A percentile compares a stretch with the other conserved stretches of the same genome.
phyloP scores from a whole-genome alignment of 2,113 vertebrate species.

The Chascanopsetta lugubris region DNA sequence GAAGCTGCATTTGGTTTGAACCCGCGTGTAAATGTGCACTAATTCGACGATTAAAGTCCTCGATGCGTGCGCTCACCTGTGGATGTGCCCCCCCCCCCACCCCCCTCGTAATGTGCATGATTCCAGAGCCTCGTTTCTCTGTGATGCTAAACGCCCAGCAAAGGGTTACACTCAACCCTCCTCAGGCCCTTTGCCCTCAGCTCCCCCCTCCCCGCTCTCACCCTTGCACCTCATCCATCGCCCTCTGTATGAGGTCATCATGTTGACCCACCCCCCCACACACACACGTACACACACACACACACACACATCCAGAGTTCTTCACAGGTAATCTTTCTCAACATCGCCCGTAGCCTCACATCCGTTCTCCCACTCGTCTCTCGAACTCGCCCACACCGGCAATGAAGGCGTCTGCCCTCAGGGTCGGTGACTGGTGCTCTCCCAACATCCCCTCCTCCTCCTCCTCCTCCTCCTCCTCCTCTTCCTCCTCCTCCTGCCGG shows the following conservation, averaged over 20 bases:
- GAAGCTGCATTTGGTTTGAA: too few relatives aligned
- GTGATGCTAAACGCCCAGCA: neutral
- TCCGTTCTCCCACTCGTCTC: conserved; percentile 18
- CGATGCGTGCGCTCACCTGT: conserved; percentile 5
- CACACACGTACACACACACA: too few relatives aligned
- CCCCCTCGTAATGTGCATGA: neutral
- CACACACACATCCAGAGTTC: neutral
- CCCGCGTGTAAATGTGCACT: too few relatives aligned
- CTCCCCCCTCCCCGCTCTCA: conserved; percentile 4
- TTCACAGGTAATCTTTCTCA: conserved; percentile 25
- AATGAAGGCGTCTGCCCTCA: conserved; percentile 15
- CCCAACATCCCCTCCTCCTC: conserved; percentile 9
- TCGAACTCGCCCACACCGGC: conserved; percentile 2
- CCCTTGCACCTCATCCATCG: conserved; percentile 18
- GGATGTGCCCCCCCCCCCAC: too few relatives aligned
- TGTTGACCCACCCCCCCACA: conserved; percentile 8
- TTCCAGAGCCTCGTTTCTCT: neutral
- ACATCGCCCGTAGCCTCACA: conserved; percentile 39
- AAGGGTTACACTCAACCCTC: conserved; percentile 31
- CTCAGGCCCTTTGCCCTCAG: neutral
- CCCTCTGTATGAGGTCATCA: conserved; percentile 6
- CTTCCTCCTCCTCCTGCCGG: neutral
- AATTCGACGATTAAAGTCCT: too few relatives aligned
- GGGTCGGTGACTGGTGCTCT: conserved; percentile 14
- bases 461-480: neutral